phyloP scores from a whole-genome alignment of 2,113 vertebrate species.

The Podarcis raffonei region DNA sequence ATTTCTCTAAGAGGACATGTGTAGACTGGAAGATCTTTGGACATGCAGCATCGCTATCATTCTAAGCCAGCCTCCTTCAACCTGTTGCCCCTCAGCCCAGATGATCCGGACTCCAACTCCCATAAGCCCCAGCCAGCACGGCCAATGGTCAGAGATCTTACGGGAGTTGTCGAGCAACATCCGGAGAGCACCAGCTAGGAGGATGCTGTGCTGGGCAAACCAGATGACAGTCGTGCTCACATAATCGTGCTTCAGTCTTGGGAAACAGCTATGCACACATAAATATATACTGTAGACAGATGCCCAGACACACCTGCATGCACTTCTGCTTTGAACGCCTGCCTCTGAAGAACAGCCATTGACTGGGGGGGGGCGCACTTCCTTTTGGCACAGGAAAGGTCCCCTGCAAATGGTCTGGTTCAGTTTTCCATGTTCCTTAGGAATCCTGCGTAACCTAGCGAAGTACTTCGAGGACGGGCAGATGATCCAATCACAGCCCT shows the following conservation, averaged over 20 bases:
- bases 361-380: too few species aligned
- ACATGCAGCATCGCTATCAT: too few species aligned
- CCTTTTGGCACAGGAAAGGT: too few species aligned
- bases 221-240: background rate
- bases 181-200: background rate
- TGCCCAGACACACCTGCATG: too few species aligned
- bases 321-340: background rate
- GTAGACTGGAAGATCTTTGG: background rate
- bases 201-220: background rate
- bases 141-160: background rate
- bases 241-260: too few species aligned
- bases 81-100: background rate
- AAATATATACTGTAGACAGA: too few species aligned
- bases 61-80: background rate
- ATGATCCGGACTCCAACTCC: background rate
- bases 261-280: too few species aligned
- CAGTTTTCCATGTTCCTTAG: too few species aligned
- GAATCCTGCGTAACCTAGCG: background rate
- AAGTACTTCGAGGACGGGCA: background rate
- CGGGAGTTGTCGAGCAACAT: background rate
- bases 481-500: background rate
- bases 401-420: too few species aligned
- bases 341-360: background rate
- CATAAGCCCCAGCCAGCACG: background rate
- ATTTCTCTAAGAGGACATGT: background rate